phyloP scores from a whole-genome alignment of 1,140 invertebrate species.

The Lepidurus packardi region DNA sequence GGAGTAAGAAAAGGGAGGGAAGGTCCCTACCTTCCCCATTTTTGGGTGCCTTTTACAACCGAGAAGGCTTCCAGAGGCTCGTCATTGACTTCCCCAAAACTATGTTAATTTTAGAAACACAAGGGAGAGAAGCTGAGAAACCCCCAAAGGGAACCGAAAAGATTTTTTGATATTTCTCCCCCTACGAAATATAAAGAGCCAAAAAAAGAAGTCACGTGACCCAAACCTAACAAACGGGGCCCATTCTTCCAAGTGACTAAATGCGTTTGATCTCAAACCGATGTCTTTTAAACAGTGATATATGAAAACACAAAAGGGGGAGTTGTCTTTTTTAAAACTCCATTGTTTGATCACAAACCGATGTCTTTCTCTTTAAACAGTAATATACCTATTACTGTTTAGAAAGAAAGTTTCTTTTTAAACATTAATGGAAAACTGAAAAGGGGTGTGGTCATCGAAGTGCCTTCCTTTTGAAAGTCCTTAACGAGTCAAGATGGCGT shows the following conservation, averaged over 20 bases:
- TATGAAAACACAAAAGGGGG: too few species aligned
- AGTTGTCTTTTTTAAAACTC: too few species aligned
- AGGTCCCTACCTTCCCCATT: neutral
- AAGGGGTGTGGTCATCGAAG: neutral
- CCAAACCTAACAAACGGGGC: too few species aligned
- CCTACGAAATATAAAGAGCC: neutral
- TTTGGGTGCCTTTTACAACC: constrained; percentile 9
- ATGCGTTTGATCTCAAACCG: too few species aligned
- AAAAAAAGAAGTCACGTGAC: neutral
- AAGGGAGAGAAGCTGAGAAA: constrained; percentile 9
- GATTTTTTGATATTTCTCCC: constrained; percentile 7
- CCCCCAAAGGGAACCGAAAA: neutral
- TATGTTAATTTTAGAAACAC: constrained; percentile 20
- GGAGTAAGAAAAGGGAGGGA: constrained; percentile 27
- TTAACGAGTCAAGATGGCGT: neutral
- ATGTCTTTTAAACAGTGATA: too few species aligned
- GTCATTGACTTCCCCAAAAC: constrained; percentile 12
- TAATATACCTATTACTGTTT: too few species aligned
- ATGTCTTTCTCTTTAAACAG: too few species aligned
- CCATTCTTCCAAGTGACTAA: too few species aligned
- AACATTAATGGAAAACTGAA: too few species aligned
- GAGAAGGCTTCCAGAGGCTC: neutral
- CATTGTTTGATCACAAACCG: too few species aligned
- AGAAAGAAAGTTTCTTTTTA: too few species aligned
- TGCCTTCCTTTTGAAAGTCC: neutral